A percentile compares a stretch with the other conserved stretches of the same genome.
Evolutionary conservation across 2,113 vertebrate genomes (phyloP).

Genomic region (Chionomys nivalis): DNA sequence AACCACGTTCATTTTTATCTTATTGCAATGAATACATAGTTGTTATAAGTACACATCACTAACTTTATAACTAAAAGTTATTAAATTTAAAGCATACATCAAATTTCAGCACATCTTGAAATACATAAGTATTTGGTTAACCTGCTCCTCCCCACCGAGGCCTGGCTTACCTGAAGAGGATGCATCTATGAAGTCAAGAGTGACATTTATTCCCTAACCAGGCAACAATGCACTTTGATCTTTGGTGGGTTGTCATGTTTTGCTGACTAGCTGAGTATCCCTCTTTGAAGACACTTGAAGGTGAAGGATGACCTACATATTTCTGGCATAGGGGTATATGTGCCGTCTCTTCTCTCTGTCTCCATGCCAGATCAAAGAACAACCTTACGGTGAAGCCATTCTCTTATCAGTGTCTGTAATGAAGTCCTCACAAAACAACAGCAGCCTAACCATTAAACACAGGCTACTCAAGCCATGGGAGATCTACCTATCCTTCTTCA

Average conservation of each 20-base stretch:
- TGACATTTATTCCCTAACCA: neutral
- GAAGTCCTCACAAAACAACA: neutral
- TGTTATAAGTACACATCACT: neutral
- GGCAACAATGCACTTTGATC: neutral
- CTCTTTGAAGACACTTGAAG: neutral
- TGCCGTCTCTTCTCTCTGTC: neutral
- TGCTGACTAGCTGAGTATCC: neutral
- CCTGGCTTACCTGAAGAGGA: neutral
- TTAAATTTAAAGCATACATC: neutral
- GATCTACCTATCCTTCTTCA: neutral
- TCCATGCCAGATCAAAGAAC: neutral
- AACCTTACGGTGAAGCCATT: neutral
- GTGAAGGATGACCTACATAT: neutral
- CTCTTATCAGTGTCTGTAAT: neutral
- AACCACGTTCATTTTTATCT: neutral
- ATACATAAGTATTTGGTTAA: neutral
- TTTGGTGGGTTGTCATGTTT: neutral
- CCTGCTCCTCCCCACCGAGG: neutral
- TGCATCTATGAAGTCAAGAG: neutral
- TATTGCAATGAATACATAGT: neutral
- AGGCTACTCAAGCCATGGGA: neutral
- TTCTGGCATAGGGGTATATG: neutral
- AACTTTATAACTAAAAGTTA: slow-evolving; percentile 35
- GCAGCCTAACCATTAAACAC: neutral
- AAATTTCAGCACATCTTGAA: neutral